Conservation (phyloP, 1,140 invertebrate genomes). For the Drosophila sulfurigaster region DNA sequence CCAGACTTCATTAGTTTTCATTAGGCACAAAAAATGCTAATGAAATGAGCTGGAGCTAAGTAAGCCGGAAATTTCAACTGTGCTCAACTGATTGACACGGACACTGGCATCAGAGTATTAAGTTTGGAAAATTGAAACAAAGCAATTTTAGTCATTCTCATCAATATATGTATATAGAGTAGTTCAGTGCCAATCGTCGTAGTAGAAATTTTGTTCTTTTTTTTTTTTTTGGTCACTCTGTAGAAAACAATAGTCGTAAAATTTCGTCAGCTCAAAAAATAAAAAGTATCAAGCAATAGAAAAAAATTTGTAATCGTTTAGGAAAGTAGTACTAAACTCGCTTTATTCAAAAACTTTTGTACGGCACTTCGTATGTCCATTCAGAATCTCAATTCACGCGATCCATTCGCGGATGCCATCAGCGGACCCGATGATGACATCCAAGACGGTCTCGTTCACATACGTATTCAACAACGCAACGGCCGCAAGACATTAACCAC, state of each 20-base stretch:
- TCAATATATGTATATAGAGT: slow-evolving; percentile 3
- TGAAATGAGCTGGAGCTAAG: slow-evolving; percentile 21
- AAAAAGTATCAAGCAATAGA: background rate
- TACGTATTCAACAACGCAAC: slow-evolving; percentile 99
- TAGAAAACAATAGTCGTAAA: slow-evolving; percentile 43
- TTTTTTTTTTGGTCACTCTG: slow-evolving; percentile 25
- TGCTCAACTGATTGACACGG: slow-evolving; percentile 4
- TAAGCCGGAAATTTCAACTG: slow-evolving; percentile 11
- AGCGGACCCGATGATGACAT: slow-evolving; percentile 98
- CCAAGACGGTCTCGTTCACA: slow-evolving; percentile 99
- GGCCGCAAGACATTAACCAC: slow-evolving; percentile 99
- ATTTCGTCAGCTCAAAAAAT: slow-evolving; percentile 29
- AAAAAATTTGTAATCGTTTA: slow-evolving; percentile 29
- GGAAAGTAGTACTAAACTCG: background rate
- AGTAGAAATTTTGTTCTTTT: background rate
- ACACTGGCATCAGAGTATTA: background rate
- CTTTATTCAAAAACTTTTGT: background rate
- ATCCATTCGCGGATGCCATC: slow-evolving; percentile 95
- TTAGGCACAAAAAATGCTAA: slow-evolving; percentile 18
- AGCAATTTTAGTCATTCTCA: slow-evolving; percentile 22
- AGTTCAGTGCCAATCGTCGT: slow-evolving; percentile 9
- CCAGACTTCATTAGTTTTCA: slow-evolving; percentile 49
- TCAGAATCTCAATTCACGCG: slow-evolving; percentile 96
- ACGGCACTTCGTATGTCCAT: slow-evolving; percentile 91
- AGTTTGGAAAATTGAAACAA: background rate